phyloP scores from a whole-genome alignment of 2,888 invertebrate genomes.

The Drosophila putrida region DNA sequence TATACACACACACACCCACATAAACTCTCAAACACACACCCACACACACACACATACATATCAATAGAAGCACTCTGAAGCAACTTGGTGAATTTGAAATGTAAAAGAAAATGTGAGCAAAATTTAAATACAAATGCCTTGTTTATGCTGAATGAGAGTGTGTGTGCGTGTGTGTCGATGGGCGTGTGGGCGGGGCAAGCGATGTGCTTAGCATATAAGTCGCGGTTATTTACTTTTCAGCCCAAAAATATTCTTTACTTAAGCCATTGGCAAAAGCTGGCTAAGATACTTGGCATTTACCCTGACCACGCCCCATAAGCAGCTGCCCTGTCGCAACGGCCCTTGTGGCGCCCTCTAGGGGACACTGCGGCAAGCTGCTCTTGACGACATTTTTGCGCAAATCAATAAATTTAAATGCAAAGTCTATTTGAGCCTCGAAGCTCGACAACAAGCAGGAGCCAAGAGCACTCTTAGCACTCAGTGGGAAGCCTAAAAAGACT shows the following conservation, averaged over 20 bases:
- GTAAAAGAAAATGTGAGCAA: conserved; percentile 6
- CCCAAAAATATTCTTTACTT: conserved; percentile 12
- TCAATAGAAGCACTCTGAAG: background rate
- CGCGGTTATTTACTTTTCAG: conserved; percentile 21
- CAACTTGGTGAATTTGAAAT: conserved; percentile 47
- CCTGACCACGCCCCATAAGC: conserved; percentile 26
- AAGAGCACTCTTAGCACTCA: conserved; percentile 21
- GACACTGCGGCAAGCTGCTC: conserved; percentile 11
- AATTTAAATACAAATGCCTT: conserved; percentile 66
- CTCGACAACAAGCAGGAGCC: conserved; percentile 12
- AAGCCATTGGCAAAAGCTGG: conserved; percentile 18
- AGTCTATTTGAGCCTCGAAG: conserved; percentile 26
- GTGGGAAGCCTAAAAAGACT: background rate
- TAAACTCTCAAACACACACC: conserved; percentile 5
- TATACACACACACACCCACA: conserved; percentile 10
- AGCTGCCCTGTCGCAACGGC: conserved; percentile 8
- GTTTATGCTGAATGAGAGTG: conserved; percentile 22
- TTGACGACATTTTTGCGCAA: conserved; percentile 26
- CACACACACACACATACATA: conserved; percentile 5
- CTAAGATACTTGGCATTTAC: conserved; percentile 9
- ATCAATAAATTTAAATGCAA: conserved; percentile 65
- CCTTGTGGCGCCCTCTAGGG: conserved; percentile 36
- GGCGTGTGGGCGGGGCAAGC: conserved; percentile 15
- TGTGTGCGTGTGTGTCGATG: background rate
- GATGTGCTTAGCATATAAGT: conserved; percentile 21